These are phyloP conservation scores for Meganola albula DNA, from an alignment of 2,888 invertebrate species.

Conservation along the genomic window DNA sequence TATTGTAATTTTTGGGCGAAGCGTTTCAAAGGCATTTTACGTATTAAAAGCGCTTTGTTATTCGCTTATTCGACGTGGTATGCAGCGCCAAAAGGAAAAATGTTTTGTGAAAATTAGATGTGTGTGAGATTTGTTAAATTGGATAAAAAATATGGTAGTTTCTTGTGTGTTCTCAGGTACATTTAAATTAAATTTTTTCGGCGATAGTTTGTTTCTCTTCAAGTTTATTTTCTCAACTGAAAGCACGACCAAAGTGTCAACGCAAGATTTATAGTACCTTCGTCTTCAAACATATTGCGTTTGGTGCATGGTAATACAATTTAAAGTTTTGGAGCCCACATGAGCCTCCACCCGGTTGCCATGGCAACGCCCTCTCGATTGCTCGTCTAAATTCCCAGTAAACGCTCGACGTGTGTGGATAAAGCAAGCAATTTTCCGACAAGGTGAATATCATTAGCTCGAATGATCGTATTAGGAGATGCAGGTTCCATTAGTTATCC, in stretches of 20 bases:
- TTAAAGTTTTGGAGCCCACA: constrained; percentile 74
- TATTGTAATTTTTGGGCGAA: constrained; percentile 41
- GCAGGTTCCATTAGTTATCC: constrained; percentile 48
- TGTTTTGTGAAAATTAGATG: too few species aligned
- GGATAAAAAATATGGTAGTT: too few species aligned
- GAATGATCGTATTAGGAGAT: constrained; percentile 41
- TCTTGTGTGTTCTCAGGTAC: too few species aligned
- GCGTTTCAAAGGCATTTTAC: constrained; percentile 10
- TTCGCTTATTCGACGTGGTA: neutral
- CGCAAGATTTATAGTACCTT: too few species aligned
- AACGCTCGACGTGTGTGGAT: constrained; percentile 62
- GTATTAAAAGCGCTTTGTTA: constrained; percentile 4
- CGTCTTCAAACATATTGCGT: constrained; percentile 55
- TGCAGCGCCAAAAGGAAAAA: neutral
- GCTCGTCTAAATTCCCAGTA: constrained; percentile 61
- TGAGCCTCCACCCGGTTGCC: constrained; percentile 65
- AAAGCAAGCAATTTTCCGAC: constrained; percentile 70
- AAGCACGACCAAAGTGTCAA: too few species aligned
- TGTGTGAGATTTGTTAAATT: too few species aligned
- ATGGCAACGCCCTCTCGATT: constrained; percentile 67
- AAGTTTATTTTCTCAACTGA: too few species aligned
- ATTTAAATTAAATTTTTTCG: too few species aligned
- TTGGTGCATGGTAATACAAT: constrained; percentile 66
- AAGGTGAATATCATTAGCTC: constrained; percentile 73
- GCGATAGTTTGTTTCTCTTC: too few species aligned